Conservation (phyloP, 2,113 vertebrate genomes). For the Anas platyrhynchos region DNA sequence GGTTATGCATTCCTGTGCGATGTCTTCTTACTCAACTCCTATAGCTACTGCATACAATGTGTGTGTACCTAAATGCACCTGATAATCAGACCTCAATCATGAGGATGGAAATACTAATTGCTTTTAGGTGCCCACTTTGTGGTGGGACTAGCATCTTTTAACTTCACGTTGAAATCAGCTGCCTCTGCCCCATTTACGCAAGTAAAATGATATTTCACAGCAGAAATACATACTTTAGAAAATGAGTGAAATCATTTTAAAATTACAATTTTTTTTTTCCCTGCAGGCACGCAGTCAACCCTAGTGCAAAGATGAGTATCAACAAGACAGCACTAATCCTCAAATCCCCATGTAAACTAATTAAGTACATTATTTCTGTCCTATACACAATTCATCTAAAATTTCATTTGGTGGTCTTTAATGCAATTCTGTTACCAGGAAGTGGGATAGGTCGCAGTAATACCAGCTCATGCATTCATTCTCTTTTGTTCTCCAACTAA, state of each 20-base stretch:
- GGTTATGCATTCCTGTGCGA: neutral
- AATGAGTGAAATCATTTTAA: neutral
- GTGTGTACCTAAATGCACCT: rapidly evolving
- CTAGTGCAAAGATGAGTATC: neutral
- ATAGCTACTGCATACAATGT: neutral
- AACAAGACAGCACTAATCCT: neutral
- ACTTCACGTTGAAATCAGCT: neutral
- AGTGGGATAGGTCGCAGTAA: neutral
- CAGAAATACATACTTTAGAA: neutral
- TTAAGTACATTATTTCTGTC: neutral
- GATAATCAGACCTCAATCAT: neutral
- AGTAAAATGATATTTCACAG: neutral
- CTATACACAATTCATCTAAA: neutral
- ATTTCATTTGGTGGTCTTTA: neutral
- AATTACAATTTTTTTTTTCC: neutral
- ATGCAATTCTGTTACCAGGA: neutral
- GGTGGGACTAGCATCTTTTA: neutral
- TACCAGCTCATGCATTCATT: neutral
- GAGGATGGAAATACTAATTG: neutral
- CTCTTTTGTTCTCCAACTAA: neutral
- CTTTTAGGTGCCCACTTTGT: neutral
- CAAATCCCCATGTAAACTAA: neutral
- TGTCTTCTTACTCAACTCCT: neutral
- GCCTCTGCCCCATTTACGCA: neutral
- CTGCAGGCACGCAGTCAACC: neutral